phyloP scores from a whole-genome alignment of 2,797 vertebrate species.

The Mionectes olivaceus region DNA sequence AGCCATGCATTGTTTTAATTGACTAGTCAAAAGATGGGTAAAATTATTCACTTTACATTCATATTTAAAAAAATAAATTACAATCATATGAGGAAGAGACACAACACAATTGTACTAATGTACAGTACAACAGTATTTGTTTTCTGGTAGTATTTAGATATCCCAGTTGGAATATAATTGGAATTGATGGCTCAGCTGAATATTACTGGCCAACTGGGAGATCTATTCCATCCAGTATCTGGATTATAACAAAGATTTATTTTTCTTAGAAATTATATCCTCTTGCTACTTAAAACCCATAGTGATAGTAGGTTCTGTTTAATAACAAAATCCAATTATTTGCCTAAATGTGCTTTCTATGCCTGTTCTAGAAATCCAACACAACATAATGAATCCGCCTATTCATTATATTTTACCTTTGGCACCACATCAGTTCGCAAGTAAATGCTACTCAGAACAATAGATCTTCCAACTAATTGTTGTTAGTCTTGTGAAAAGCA shows the following conservation, averaged over 20 bases:
- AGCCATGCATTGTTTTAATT: background rate
- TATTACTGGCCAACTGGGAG: background rate
- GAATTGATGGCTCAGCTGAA: background rate
- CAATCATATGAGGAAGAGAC: background rate
- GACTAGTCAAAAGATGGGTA: background rate
- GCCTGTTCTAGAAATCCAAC: background rate
- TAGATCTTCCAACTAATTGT: slow-evolving; percentile 48
- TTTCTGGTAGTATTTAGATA: background rate
- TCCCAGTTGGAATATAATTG: background rate
- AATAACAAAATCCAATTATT: slow-evolving; percentile 15
- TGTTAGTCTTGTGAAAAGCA: slow-evolving; percentile 33
- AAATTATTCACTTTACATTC: background rate
- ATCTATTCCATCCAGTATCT: background rate
- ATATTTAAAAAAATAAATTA: background rate
- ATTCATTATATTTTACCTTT: slow-evolving; percentile 52
- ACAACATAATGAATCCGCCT: background rate
- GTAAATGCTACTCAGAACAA: slow-evolving; percentile 29
- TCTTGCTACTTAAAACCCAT: background rate
- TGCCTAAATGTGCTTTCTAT: slow-evolving; percentile 22
- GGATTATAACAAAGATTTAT: background rate
- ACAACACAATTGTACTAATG: background rate
- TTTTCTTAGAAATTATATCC: background rate
- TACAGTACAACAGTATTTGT: background rate
- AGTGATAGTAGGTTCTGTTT: background rate
- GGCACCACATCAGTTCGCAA: slow-evolving; percentile 14